phyloP scores from a whole-genome alignment of 1,140 invertebrate species.

The Cotesia glomerata region DNA sequence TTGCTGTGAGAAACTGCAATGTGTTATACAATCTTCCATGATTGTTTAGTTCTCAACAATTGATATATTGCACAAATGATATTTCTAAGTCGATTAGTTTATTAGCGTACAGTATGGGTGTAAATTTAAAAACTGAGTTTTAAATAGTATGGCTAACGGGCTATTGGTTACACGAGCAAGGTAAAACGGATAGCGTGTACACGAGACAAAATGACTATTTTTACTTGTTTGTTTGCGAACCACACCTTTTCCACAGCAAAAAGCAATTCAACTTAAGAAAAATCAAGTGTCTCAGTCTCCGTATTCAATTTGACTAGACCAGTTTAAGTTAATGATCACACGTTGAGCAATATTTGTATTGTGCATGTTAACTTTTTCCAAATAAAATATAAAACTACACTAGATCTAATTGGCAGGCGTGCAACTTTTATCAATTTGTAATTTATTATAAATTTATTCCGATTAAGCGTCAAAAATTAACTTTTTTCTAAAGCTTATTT shows the following conservation, averaged over 20 bases:
- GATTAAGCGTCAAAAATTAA: not conserved
- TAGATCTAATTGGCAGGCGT: not conserved
- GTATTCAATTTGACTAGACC: not conserved
- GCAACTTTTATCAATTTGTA: not conserved
- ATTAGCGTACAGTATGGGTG: too few species aligned
- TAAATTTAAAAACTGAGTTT: not conserved
- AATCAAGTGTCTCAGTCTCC: not conserved
- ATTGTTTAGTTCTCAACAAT: too few species aligned
- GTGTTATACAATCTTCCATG: too few species aligned
- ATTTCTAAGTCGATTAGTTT: too few species aligned
- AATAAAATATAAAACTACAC: not conserved
- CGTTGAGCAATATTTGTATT: too few species aligned
- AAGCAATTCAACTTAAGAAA: too few species aligned
- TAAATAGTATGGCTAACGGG: slow-evolving; percentile 25
- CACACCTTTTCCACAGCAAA: slow-evolving; percentile 8
- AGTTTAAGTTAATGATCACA: too few species aligned
- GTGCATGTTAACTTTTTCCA: not conserved
- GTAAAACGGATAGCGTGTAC: slow-evolving; percentile 41
- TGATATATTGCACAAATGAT: too few species aligned
- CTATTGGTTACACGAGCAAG: slow-evolving; percentile 40
- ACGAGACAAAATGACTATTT: not conserved
- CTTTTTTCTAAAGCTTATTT: not conserved
- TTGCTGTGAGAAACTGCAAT: too few species aligned
- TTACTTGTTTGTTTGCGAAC: slow-evolving; percentile 9
- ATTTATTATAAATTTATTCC: too few species aligned